A percentile compares a stretch with the other conserved stretches of the same genome.
phyloP scores from a whole-genome alignment of 1,140 invertebrate genomes.

The Pygmarrhopalites habei region DNA sequence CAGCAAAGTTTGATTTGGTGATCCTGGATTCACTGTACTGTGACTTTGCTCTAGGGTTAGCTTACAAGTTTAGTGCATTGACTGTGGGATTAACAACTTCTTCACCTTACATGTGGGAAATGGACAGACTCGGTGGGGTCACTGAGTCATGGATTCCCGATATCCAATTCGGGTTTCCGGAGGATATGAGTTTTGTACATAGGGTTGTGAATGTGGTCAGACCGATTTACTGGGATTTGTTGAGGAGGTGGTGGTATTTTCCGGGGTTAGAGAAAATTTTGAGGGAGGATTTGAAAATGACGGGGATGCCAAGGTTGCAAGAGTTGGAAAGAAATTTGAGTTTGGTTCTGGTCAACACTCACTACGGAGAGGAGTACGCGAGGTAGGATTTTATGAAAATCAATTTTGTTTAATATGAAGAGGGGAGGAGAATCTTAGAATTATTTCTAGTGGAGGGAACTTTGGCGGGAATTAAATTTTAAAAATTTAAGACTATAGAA shows the following conservation, averaged over 20 bases:
- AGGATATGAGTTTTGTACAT: conserved; percentile 18
- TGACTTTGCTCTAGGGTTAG: conserved; percentile 34
- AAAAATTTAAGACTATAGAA: no score
- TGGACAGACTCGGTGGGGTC: conserved; percentile 14
- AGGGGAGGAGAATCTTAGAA: no score
- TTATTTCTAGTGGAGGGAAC: no score
- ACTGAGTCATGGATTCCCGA: conserved; percentile 23
- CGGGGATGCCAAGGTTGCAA: conserved; percentile 29
- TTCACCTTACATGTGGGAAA: neutral
- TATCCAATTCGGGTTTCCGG: neutral
- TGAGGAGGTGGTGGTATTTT: neutral
- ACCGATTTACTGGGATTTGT: conserved; percentile 7
- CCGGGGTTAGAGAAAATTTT: conserved; percentile 10
- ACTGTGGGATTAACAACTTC: conserved; percentile 12
- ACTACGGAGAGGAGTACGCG: conserved; percentile 48
- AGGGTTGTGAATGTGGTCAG: conserved; percentile 11
- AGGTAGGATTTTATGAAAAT: no score
- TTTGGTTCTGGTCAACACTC: conserved; percentile 51
- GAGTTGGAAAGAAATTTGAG: conserved; percentile 39
- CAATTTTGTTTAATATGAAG: no score
- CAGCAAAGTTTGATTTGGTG: conserved; percentile 40
- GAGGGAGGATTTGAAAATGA: conserved; percentile 7
- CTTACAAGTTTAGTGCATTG: conserved; percentile 23
- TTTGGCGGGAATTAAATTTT: no score
- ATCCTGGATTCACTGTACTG: conserved; percentile 41